Conservation (phyloP, 1,140 invertebrate genomes). For the Temnothorax longispinosus region DNA sequence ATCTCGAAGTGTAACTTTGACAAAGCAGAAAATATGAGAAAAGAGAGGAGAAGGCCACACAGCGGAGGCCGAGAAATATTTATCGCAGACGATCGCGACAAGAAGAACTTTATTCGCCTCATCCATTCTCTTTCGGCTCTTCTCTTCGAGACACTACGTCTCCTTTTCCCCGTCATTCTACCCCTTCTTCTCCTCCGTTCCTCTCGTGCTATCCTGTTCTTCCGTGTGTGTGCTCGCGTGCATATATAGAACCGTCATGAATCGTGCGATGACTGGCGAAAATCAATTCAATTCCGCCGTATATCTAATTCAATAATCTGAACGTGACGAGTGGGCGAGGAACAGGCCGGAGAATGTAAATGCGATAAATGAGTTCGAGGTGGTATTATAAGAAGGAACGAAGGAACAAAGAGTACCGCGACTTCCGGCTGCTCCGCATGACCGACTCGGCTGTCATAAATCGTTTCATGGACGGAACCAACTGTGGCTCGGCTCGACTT, state of each 20-base stretch:
- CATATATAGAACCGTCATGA: slow-evolving; percentile 65
- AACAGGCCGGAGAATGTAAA: slow-evolving; percentile 70
- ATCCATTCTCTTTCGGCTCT: slow-evolving; percentile 14
- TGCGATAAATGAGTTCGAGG: slow-evolving; percentile 79
- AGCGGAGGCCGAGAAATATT: neutral
- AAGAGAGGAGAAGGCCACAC: neutral
- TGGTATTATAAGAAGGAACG: slow-evolving; percentile 54
- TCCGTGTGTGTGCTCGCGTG: slow-evolving; percentile 33
- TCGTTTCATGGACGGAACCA: slow-evolving; percentile 74
- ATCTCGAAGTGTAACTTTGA: neutral
- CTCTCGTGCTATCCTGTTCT: slow-evolving; percentile 24
- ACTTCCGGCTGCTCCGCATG: slow-evolving; percentile 75
- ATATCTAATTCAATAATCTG: slow-evolving; percentile 84
- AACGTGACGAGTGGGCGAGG: slow-evolving; percentile 70
- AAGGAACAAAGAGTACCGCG: slow-evolving; percentile 72
- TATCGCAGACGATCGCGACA: neutral
- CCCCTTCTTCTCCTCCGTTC: neutral
- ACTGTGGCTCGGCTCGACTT: slow-evolving; percentile 45
- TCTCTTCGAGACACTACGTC: slow-evolving; percentile 22
- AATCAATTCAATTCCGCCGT: slow-evolving; percentile 83
- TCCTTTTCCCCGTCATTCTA: slow-evolving; percentile 8
- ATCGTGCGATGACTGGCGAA: slow-evolving; percentile 80
- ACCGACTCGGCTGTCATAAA: slow-evolving; percentile 74
- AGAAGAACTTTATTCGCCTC: slow-evolving; percentile 25
- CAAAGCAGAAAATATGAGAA: neutral